These are phyloP conservation scores for Phengaris arion DNA, from an alignment of 2,888 invertebrate genomes.

Conservation along the genomic window DNA sequence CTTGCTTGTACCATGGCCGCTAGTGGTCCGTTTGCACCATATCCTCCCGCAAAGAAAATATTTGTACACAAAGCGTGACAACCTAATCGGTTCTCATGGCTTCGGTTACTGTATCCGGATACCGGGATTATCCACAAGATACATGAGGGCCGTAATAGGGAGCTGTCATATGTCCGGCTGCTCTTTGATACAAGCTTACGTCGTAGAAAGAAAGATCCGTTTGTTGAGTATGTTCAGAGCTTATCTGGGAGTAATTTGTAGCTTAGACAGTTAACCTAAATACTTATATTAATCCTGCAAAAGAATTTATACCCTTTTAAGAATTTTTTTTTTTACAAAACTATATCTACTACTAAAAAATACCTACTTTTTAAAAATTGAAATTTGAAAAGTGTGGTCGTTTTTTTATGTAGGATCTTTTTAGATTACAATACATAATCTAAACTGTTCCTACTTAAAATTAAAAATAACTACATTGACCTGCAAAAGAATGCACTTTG, in stretches of 20 bases:
- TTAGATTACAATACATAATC: too few relatives aligned
- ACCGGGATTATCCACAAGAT: neutral
- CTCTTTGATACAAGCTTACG: conserved; percentile 14
- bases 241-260: neutral
- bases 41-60: conserved; percentile 35
- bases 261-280: neutral
- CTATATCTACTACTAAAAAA: too few relatives aligned
- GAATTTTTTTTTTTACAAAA: too few relatives aligned
- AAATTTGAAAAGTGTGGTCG: too few relatives aligned
- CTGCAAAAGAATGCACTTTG: too few relatives aligned
- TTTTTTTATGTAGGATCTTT: too few relatives aligned
- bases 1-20: too few relatives aligned
- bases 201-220: neutral
- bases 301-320: too few relatives aligned
- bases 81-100: conserved; percentile 7
- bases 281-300: neutral
- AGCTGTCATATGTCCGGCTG: conserved; percentile 7
- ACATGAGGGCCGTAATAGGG: conserved; percentile 10
- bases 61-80: conserved; percentile 36
- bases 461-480: too few relatives aligned
- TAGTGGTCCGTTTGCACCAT: neutral
- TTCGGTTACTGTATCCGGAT: neutral
- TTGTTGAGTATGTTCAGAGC: neutral
- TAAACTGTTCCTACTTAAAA: too few relatives aligned
- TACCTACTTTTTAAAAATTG: too few relatives aligned